phyloP scores from a whole-genome alignment of 2,888 invertebrate species.

The Auanema freiburgensis region DNA sequence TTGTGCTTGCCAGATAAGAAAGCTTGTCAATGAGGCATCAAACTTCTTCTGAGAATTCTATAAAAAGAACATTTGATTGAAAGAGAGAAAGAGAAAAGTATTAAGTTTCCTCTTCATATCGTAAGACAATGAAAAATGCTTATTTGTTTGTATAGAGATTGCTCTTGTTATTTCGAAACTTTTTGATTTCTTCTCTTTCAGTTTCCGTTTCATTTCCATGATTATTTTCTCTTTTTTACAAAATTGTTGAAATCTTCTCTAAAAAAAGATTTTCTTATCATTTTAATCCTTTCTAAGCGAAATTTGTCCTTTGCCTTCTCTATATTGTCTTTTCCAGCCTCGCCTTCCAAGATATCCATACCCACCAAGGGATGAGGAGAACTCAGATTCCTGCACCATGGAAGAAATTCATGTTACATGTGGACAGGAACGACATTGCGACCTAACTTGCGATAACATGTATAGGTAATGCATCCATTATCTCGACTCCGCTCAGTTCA shows the following conservation, averaged over 20 bases:
- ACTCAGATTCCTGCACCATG: conserved; percentile 28
- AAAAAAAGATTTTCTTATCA: conserved; percentile 1
- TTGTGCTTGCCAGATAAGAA: too few species aligned
- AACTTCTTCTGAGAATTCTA: too few species aligned
- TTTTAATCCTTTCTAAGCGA: background rate
- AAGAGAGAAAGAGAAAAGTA: too few species aligned
- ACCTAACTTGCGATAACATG: conserved; percentile 50
- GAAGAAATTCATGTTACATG: conserved; percentile 51
- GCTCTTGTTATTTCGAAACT: background rate
- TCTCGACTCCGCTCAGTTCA: background rate
- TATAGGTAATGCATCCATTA: conserved; percentile 33
- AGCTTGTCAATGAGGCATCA: too few species aligned
- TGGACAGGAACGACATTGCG: conserved; percentile 52
- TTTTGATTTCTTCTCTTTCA: background rate
- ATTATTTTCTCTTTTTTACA: background rate
- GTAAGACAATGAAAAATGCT: too few species aligned
- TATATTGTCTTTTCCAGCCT: background rate
- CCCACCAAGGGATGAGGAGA: conserved; percentile 30
- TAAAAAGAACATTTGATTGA: too few species aligned
- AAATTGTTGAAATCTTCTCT: background rate
- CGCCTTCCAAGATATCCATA: conserved; percentile 2
- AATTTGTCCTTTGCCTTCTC: background rate
- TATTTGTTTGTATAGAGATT: background rate
- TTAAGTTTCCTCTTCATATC: too few species aligned
- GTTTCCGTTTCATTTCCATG: background rate